Base-by-base conservation (phyloP, 2,113 vertebrate genomes). In the Chaetura pelagica region DNA sequence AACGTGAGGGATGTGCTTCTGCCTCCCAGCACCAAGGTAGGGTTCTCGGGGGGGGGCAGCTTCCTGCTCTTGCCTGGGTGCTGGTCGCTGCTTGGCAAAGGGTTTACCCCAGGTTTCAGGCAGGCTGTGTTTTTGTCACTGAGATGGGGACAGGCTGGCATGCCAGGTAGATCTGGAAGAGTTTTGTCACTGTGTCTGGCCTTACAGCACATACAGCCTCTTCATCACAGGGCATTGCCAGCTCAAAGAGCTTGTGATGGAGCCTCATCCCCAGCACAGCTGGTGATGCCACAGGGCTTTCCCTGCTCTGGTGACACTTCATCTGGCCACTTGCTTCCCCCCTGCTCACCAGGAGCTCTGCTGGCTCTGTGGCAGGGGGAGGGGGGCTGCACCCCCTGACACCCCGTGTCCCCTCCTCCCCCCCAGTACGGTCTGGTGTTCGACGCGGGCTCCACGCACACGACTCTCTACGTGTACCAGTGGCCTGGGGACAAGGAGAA, bases 371-470 rank as follows among this genome's bases (percentile, higher is more conserved):
- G 38, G 34, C 0, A 0, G 38, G n/a, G 42, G 48, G 67, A 40
- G 11, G 24, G 67, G 55, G 2, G 21, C 55, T 58, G 24, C 13
- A 38, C 1, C 9, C 34, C 15, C 48, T 68, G 54, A 55, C 14
- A 15, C 5, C 32, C 6, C 0, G 0, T 63, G 55, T 87, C 35
- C 82, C n/a, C 49, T 78, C 15, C 81, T 29, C 18, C 67, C 84
- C 4, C 77, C 67, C 84, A 99, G 99, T 99, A 98, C 2, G 99
- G 99, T 22, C 97, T 99, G 8, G 99, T 99, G 88, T 94, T 99
- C n/a, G 99, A 99, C 0, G 99, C 99, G 0, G 99, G 99, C 62
- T 99, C 99, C 52, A 99, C 99, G 0, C 99, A 99, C 97, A 99
- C 99, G 0, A 86, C 98, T 46, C 96, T 99, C 95, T 99, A 98